These are phyloP conservation scores for Lepidurus apus DNA, from an alignment of 1,140 invertebrate species.

Conservation along the genomic window DNA sequence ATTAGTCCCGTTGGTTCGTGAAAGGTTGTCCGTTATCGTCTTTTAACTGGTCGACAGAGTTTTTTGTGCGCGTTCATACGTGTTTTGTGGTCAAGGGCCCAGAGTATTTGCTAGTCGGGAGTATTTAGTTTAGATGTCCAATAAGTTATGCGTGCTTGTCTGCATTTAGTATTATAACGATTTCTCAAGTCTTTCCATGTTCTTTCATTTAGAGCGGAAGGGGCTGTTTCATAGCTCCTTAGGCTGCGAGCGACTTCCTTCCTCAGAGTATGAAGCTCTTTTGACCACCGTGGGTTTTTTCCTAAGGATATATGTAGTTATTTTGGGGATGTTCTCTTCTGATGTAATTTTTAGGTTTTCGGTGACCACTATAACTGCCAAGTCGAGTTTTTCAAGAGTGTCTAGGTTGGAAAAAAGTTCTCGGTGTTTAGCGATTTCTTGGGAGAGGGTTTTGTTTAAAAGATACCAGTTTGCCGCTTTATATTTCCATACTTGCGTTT, in stretches of 20 bases:
- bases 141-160: not conserved
- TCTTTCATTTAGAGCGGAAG: not conserved
- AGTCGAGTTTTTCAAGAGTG: not conserved
- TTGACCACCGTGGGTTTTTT: constrained; percentile 16
- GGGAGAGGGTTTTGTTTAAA: not conserved
- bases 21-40: constrained; percentile 22
- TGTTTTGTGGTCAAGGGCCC: not conserved
- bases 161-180: not conserved
- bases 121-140: not conserved
- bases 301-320: not conserved
- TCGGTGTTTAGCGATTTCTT: not conserved
- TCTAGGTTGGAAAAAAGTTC: not conserved
- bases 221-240: not conserved
- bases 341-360: not conserved
- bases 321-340: constrained; percentile 21
- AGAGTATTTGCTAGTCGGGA: not conserved
- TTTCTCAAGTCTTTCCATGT: constrained; percentile 20
- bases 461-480: not conserved
- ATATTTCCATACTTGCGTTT: not conserved
- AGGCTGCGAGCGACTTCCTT: not conserved
- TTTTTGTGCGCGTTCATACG: not conserved
- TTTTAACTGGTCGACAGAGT: not conserved
- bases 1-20: not conserved
- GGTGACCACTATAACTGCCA: not conserved
- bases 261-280: not conserved